Evolutionary conservation across 2,113 vertebrate genomes (phyloP).

Genomic region (Pantherophis guttatus): DNA sequence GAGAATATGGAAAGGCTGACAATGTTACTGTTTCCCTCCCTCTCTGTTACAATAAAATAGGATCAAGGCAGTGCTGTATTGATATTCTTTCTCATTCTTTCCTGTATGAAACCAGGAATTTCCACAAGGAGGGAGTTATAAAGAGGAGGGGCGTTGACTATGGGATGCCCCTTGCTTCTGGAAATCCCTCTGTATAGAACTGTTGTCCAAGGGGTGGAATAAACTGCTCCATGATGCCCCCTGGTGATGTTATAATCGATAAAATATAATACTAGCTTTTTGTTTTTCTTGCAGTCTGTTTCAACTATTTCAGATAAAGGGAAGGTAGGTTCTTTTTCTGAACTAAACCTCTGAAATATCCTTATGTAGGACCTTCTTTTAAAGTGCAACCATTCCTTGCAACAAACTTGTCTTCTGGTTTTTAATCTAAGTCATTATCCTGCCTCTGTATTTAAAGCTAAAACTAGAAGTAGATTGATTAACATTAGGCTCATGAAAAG

Average conservation of each 20-base stretch:
- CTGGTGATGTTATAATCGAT: not conserved
- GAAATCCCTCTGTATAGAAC: not conserved
- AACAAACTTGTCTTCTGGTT: not conserved
- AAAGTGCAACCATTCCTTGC: not conserved
- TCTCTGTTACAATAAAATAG: not conserved
- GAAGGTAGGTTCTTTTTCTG: constrained; percentile 47
- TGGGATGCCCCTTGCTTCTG: not conserved
- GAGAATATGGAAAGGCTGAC: not conserved
- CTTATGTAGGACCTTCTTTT: not conserved
- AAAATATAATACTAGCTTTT: constrained; percentile 10
- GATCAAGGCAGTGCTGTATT: not conserved
- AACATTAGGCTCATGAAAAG: not conserved
- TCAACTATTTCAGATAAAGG: constrained; percentile 49
- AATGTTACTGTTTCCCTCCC: not conserved
- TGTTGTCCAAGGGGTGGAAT: not conserved
- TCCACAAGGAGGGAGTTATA: not conserved
- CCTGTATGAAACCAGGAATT: not conserved
- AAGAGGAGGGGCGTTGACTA: not conserved
- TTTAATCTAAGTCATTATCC: not conserved
- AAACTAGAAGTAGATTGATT: not conserved
- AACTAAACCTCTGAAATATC: not conserved
- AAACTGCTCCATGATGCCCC: not conserved
- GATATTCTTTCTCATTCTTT: not conserved
- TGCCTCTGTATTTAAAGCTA: not conserved
- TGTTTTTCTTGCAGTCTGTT: constrained; percentile 56